Percentiles rank a stretch among this genome's conserved stretches.
phyloP scores from a whole-genome alignment of 1,140 invertebrate species.

The Campoletis sonorensis region DNA sequence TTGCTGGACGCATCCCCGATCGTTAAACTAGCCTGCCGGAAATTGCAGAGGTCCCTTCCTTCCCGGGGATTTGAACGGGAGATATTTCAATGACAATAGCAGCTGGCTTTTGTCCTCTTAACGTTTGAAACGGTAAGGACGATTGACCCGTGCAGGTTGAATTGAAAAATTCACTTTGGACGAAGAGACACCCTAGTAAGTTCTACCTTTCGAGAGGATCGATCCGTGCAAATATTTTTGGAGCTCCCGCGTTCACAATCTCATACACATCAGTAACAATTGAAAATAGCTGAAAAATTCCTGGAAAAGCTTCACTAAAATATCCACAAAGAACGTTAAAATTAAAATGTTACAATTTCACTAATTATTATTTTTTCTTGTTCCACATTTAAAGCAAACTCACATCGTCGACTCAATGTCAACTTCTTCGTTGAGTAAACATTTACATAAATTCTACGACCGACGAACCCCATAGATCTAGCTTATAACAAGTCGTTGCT shows the following conservation, averaged over 20 bases:
- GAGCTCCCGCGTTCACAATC: background rate
- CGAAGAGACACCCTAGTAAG: background rate
- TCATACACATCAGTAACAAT: background rate
- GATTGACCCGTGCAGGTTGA: constrained; percentile 36
- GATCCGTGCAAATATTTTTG: constrained; percentile 23
- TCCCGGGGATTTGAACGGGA: constrained; percentile 50
- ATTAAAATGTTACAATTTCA: background rate
- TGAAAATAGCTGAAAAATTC: background rate
- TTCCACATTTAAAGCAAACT: too few relatives aligned
- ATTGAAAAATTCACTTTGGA: background rate
- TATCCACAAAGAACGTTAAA: background rate
- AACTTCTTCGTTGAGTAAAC: background rate
- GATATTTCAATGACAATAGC: constrained; percentile 74
- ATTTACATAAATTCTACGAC: background rate
- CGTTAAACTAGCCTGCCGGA: constrained; percentile 56
- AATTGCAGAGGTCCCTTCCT: constrained; percentile 68
- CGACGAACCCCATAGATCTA: background rate
- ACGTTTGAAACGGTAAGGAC: constrained; percentile 30
- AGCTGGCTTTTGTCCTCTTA: constrained; percentile 31
- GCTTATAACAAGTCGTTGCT: background rate
- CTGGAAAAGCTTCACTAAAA: background rate
- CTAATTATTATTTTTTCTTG: too few relatives aligned
- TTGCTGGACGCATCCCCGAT: background rate
- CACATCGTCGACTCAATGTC: too few relatives aligned
- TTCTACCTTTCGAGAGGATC: background rate